Base-by-base conservation (phyloP, 2,888 invertebrate species). In the Melitaea athalia region DNA sequence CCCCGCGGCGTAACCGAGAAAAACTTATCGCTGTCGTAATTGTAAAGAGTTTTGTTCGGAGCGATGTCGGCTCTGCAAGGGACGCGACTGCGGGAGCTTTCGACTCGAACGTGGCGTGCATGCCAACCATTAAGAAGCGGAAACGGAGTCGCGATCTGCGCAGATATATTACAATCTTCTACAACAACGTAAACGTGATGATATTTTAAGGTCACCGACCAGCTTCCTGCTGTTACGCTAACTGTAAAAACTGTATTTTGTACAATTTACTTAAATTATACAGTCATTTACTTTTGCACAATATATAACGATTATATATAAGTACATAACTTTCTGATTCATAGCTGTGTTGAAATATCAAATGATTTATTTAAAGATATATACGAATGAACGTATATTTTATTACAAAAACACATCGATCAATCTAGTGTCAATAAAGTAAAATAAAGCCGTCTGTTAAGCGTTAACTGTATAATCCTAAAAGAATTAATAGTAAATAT, bases 71-170 rank as follows among this genome's bases (percentile, higher is more conserved):
- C 55, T 47, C 66, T 55, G 66, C 55, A 55, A 61, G 66, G 61
- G 47, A 47, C 61, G 42, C 69, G 67, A 72, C 65, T 74, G 76
- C 72, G 65, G 64, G 65, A 66, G 67, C 72, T 63, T 69, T 63
- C 74, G 68, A 74, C 67, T 74, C 79, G 78, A 71, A 71, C 76
- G 74, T 81, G 75, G 79, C 80, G 79, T 81, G 81, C 72, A 69
- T 67, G 50, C 71, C 64, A 59, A 72, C 76, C 75, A 79, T 81
- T 79, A 81, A 68, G 74, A 69, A 74, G 74, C 79, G 78, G 76
- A 79, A 74, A 76, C 76, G 78, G 77, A 80, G 86, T 88, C 88
- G 88, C 86, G 89, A 89, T 89, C 71, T 60, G 63, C 61, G 15
- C 68, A 68, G 71, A 71, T 69, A 71, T 64, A 79, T 78, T 78